These are phyloP conservation scores for Notothenia rossii DNA, from an alignment of 2,113 vertebrate species.

Conservation along the genomic window DNA sequence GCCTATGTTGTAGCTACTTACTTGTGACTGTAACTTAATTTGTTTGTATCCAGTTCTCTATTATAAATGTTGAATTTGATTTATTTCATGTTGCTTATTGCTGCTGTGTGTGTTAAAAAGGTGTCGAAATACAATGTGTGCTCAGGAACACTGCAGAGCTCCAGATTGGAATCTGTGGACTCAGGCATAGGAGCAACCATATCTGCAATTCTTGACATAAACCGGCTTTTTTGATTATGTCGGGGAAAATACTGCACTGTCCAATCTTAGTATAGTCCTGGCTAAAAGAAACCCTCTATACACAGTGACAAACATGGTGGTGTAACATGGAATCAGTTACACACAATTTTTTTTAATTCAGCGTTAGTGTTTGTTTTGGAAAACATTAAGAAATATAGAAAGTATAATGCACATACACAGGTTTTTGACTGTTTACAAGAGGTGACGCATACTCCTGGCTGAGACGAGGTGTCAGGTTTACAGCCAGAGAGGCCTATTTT, in stretches of 20 bases:
- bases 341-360: constrained; percentile 15
- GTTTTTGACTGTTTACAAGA: constrained; percentile 50
- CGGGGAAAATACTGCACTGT: neutral
- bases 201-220: constrained; percentile 8
- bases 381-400: neutral
- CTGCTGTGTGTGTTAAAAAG: neutral
- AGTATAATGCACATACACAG: neutral
- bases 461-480: constrained; percentile 63
- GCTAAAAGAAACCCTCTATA: neutral
- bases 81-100: neutral
- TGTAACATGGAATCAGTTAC: neutral
- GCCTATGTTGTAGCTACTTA: neutral
- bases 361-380: neutral
- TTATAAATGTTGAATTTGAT: neutral
- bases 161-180: constrained; percentile 18
- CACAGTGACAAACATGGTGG: neutral
- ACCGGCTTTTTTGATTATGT: neutral
- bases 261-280: neutral
- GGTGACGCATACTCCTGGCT: constrained; percentile 10
- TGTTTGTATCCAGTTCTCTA: neutral
- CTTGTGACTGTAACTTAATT: too few species aligned
- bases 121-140: neutral
- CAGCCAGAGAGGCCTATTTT: constrained; percentile 66
- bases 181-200: neutral
- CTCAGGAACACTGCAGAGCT: constrained; percentile 27